Evolutionary conservation across 2,113 vertebrate genomes (phyloP).

Genomic region (Urocitellus parryii): DNA sequence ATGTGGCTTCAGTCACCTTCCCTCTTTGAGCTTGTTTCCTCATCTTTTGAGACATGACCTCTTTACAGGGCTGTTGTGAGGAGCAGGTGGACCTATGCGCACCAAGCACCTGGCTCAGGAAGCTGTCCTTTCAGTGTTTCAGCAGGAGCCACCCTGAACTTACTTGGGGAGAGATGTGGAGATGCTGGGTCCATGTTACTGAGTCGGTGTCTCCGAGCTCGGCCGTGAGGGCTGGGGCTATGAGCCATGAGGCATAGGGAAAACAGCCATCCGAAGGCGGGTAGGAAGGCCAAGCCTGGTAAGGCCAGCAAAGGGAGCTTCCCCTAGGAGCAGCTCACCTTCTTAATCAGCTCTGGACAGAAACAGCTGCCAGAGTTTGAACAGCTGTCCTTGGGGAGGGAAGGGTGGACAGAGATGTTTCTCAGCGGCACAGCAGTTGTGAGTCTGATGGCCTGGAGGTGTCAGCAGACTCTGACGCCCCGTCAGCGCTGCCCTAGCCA

Average conservation of each 20-base stretch:
- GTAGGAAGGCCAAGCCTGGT: neutral
- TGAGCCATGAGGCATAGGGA: too few relatives aligned
- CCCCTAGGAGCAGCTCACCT: neutral
- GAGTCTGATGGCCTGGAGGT: neutral
- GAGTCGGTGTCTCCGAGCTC: neutral
- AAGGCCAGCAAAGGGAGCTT: accelerated
- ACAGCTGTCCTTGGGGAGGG: neutral
- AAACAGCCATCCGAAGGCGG: neutral
- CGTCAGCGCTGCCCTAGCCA: neutral
- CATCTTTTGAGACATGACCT: neutral
- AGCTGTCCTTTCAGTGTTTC: neutral
- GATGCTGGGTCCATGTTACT: neutral
- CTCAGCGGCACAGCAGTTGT: neutral
- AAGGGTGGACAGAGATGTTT: neutral
- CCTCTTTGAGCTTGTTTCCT: conserved; percentile 59
- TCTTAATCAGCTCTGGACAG: neutral
- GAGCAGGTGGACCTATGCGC: conserved; percentile 15
- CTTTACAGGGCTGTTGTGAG: neutral
- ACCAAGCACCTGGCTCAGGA: neutral
- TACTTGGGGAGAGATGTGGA: neutral
- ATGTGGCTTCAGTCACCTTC: neutral
- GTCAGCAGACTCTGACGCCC: neutral
- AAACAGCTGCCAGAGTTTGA: neutral
- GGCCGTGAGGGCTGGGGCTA: neutral
- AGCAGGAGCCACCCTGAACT: conserved; percentile 50